A percentile compares a stretch with the other conserved stretches of the same genome.
Conservation (phyloP, 2,888 invertebrate species). For the Aleiodes alternator region DNA sequence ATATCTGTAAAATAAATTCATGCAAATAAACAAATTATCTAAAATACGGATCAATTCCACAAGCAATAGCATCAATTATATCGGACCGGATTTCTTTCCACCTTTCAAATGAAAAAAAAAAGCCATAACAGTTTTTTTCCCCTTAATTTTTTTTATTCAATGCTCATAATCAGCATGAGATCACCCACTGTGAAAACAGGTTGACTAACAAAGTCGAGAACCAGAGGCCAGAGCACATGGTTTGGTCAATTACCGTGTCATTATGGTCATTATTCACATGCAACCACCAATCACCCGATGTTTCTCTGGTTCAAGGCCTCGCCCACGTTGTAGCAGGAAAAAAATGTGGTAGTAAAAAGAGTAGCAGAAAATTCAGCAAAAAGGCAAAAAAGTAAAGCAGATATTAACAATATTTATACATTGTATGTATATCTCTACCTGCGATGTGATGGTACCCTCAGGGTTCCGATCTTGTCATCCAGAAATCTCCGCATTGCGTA, state of each 20-base stretch:
- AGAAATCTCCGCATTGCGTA: slow-evolving; percentile 95
- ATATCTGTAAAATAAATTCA: slow-evolving; percentile 80
- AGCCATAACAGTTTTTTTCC: background rate
- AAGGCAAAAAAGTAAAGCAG: background rate
- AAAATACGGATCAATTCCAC: slow-evolving; percentile 16
- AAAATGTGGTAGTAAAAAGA: background rate
- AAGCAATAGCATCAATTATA: slow-evolving; percentile 15
- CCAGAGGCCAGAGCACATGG: background rate
- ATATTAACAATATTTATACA: slow-evolving; percentile 28
- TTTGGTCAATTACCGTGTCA: slow-evolving; percentile 46
- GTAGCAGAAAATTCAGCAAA: background rate
- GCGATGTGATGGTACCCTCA: slow-evolving; percentile 85
- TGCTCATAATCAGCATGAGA: slow-evolving; percentile 25
- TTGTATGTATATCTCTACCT: slow-evolving; percentile 76
- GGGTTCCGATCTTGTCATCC: slow-evolving; percentile 86
- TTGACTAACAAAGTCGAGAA: slow-evolving; percentile 25
- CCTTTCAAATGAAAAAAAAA: background rate
- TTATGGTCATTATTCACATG: slow-evolving; percentile 51
- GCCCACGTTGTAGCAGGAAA: slow-evolving; percentile 17
- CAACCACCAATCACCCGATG: slow-evolving; percentile 44
- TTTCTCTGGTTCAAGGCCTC: slow-evolving; percentile 23
- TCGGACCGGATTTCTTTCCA: slow-evolving; percentile 6
- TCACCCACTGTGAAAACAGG: slow-evolving; percentile 30
- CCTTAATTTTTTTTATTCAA: slow-evolving; percentile 15
- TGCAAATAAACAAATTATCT: slow-evolving; percentile 25